Evolutionary conservation across 2,113 vertebrate genomes (phyloP).

Genomic region (Centropus unirufus): DNA sequence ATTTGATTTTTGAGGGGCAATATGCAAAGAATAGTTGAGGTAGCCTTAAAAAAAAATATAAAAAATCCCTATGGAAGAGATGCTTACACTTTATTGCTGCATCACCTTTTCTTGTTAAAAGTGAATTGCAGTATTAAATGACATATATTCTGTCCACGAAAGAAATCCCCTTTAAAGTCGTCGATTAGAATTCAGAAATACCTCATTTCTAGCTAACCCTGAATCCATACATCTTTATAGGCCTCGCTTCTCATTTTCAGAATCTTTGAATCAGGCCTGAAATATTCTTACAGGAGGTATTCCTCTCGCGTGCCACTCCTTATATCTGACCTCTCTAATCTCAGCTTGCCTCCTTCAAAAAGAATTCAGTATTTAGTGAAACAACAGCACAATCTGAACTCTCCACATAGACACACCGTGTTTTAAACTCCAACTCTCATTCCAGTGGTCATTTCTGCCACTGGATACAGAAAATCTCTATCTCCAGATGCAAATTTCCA

Average conservation of each 20-base stretch:
- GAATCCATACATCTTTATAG: not conserved
- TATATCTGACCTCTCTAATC: not conserved
- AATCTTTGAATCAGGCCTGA: not conserved
- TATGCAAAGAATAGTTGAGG: not conserved
- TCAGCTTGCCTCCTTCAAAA: not conserved
- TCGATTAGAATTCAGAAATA: not conserved
- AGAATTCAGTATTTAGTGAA: not conserved
- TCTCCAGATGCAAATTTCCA: slow-evolving; percentile 22
- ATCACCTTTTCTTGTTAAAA: not conserved
- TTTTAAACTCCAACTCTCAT: slow-evolving; percentile 2
- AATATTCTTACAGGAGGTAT: not conserved
- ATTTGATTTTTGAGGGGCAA: not conserved
- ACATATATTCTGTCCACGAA: not conserved
- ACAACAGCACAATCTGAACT: not conserved
- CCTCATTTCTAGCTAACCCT: not conserved
- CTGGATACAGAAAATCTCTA: not conserved
- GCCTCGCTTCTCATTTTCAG: not conserved
- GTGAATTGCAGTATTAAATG: not conserved
- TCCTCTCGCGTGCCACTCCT: not conserved
- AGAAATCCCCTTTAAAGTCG: not conserved
- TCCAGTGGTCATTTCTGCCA: slow-evolving; percentile 6
- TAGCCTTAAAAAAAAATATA: not conserved
- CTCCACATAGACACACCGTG: not conserved
- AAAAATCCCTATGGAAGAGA: not conserved
- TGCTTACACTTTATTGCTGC: not conserved